These are phyloP conservation scores for Cyrtodaria siliqua DNA, from an alignment of 2,888 invertebrate genomes.

Conservation along the genomic window DNA sequence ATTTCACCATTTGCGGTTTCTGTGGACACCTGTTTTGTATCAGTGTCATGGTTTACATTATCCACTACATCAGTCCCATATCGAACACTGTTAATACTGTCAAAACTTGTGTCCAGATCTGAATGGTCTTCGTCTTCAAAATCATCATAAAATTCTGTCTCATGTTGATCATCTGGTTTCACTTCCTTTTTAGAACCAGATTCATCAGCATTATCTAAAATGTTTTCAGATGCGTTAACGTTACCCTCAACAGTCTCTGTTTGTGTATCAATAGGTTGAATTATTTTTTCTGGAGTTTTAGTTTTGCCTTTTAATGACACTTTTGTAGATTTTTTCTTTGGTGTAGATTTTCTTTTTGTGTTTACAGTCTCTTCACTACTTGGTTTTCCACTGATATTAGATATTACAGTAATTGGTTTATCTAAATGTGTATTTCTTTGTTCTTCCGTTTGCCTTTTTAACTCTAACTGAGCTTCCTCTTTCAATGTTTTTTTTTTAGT, in stretches of 20 bases:
- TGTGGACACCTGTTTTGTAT: too few relatives aligned
- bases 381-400: background rate
- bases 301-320: constrained; percentile 13
- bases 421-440: constrained; percentile 55
- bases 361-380: background rate
- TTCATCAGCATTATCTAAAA: background rate
- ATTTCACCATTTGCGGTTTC: background rate
- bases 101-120: constrained; percentile 64
- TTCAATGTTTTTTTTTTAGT: constrained; percentile 35
- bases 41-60: background rate
- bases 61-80: background rate
- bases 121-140: constrained; percentile 49
- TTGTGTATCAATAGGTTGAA: constrained; percentile 2
- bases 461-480: constrained; percentile 46
- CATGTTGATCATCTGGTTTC: background rate
- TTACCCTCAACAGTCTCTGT: background rate
- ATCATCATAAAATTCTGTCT: constrained; percentile 42
- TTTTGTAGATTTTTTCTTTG: constrained; percentile 7
- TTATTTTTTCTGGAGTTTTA: background rate
- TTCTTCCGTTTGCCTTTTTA: constrained; percentile 57
- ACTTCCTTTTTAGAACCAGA: background rate
- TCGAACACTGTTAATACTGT: constrained; percentile 55
- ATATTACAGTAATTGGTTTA: constrained; percentile 20
- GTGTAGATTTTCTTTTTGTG: background rate
- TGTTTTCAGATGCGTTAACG: background rate